phyloP scores from a whole-genome alignment of 2,113 vertebrate genomes.

The Symphodus melops region DNA sequence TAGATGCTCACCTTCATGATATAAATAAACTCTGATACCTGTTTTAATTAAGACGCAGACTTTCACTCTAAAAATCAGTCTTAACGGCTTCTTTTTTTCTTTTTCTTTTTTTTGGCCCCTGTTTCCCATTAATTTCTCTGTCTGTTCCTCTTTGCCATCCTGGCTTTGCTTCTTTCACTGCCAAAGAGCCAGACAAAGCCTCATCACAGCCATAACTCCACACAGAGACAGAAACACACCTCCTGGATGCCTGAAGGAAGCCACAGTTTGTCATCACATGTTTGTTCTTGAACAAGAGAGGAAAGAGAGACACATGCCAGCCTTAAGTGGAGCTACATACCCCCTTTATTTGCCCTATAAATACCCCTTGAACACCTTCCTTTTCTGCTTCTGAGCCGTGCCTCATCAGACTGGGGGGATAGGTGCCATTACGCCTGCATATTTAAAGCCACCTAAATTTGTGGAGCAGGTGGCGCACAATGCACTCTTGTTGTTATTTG shows the following conservation, averaged over 20 bases:
- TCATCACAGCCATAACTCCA: constrained; percentile 34
- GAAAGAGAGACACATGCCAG: constrained; percentile 5
- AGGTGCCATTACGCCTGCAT: constrained; percentile 76
- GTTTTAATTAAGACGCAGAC: constrained; percentile 2
- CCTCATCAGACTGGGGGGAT: constrained; percentile 62
- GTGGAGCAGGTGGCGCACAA: constrained; percentile 83
- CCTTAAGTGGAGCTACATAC: constrained; percentile 15
- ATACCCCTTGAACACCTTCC: not conserved
- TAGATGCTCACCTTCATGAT: not conserved
- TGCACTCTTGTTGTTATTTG: constrained; percentile 83
- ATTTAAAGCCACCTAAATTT: constrained; percentile 81
- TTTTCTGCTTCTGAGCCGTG: constrained; percentile 28
- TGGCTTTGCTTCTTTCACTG: constrained; percentile 16
- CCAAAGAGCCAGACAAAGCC: constrained; percentile 38
- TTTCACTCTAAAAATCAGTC: not conserved
- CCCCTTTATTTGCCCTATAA: constrained; percentile 3
- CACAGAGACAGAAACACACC: constrained; percentile 42
- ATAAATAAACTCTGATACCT: not conserved
- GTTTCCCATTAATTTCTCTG: not conserved
- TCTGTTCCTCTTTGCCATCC: constrained; percentile 3
- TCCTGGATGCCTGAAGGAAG: constrained; percentile 30
- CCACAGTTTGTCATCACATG: constrained; percentile 51
- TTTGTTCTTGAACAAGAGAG: constrained; percentile 53
- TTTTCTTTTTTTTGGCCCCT: not conserved
- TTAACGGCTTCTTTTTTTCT: not conserved